These are phyloP conservation scores for Oxycera nigricornis DNA, from an alignment of 2,888 invertebrate species.

Conservation along the genomic window DNA sequence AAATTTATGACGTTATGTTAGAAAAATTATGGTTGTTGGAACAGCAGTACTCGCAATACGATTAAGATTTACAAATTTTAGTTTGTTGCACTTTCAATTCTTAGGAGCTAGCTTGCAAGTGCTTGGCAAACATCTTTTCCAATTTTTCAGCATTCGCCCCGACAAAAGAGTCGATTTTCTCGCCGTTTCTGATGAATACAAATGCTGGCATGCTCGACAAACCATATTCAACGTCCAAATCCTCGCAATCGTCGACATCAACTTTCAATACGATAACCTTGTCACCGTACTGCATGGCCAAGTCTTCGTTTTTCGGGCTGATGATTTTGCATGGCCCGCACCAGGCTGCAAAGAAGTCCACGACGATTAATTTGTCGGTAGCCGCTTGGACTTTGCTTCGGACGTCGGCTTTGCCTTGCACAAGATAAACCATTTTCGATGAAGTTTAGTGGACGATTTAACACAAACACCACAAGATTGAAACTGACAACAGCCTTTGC, in stretches of 20 bases:
- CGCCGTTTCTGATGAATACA: conserved; percentile 77
- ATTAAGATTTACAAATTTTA: too few relatives aligned
- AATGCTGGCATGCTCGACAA: conserved; percentile 91
- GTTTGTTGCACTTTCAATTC: background rate
- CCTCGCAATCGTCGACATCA: conserved; percentile 88
- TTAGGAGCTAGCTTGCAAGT: conserved; percentile 52
- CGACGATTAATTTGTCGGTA: conserved; percentile 80
- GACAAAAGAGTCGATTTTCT: conserved; percentile 74
- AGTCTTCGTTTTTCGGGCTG: conserved; percentile 78
- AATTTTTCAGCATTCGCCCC: conserved; percentile 81
- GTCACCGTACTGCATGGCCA: conserved; percentile 69
- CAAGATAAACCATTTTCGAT: too few relatives aligned
- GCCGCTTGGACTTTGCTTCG: conserved; percentile 74
- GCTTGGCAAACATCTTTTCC: conserved; percentile 66
- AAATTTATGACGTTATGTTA: too few relatives aligned
- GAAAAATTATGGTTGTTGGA: too few relatives aligned
- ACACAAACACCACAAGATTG: too few relatives aligned
- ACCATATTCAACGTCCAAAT: conserved; percentile 78
- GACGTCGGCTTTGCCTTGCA: conserved; percentile 80
- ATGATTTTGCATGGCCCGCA: conserved; percentile 93
- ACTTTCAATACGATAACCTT: conserved; percentile 67
- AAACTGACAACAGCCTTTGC: too few relatives aligned
- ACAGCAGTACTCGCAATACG: too few relatives aligned
- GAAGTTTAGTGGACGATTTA: too few relatives aligned
- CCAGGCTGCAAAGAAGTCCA: conserved; percentile 93